Percentiles rank a stretch among this genome's conserved stretches.
These are phyloP conservation scores for Monoplex corrugatus DNA, from an alignment of 2,888 invertebrate species.

Conservation along the genomic window DNA sequence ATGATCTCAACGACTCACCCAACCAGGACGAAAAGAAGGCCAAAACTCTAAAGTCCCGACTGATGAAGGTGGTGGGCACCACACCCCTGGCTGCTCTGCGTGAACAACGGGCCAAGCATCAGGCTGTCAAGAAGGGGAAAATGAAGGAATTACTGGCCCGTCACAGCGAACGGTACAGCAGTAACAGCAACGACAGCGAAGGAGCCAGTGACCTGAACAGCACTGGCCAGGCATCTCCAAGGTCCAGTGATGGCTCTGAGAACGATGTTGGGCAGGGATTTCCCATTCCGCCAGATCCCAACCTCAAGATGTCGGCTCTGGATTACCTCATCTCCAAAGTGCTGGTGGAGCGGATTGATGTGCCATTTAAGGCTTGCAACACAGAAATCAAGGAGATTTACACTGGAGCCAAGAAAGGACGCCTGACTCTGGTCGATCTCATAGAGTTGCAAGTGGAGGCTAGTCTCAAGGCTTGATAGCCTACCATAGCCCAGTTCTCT, in stretches of 20 bases:
- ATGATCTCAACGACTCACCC: neutral
- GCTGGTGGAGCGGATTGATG: slow-evolving; percentile 58
- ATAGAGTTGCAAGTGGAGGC: slow-evolving; percentile 65
- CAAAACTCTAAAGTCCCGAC: slow-evolving; percentile 15
- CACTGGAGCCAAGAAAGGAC: slow-evolving; percentile 57
- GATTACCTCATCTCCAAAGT: slow-evolving; percentile 64
- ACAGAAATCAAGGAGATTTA: slow-evolving; percentile 57
- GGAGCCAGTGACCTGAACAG: slow-evolving; percentile 2
- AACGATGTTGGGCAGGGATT: neutral
- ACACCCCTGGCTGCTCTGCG: slow-evolving; percentile 2
- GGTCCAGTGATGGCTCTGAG: neutral
- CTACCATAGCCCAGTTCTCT: neutral
- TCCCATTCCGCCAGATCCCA: slow-evolving; percentile 35
- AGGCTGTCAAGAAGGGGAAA: neutral
- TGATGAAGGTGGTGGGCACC: slow-evolving; percentile 35
- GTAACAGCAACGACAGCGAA: neutral
- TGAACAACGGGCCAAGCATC: neutral
- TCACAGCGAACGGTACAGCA: neutral
- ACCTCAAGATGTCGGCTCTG: slow-evolving; percentile 56
- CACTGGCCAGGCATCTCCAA: slow-evolving; percentile 17
- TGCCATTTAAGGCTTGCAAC: slow-evolving; percentile 59
- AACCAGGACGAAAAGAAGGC: neutral
- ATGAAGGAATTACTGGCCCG: neutral
- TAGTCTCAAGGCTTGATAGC: slow-evolving; percentile 59
- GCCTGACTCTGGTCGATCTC: slow-evolving; percentile 60